Evolutionary conservation across 1,140 invertebrate species (phyloP), one percentile per base, ranked within the genome.

Genomic region (Brachionus plicatilis): DNA sequence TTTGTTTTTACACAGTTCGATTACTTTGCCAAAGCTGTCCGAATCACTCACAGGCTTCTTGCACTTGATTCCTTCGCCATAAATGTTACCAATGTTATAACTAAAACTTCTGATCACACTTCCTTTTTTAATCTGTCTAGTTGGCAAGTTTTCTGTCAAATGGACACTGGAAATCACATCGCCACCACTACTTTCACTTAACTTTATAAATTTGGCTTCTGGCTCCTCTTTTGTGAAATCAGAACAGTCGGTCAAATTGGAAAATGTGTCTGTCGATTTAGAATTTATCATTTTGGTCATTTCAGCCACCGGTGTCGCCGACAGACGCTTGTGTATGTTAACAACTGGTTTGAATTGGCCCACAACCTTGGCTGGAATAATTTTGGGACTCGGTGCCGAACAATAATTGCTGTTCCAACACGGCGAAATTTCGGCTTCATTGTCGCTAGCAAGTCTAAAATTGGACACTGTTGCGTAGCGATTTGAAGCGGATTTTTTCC

Each of bases 231-330:
- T 72, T 4, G 20, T 17, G 20, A 72, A 72, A 20, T 72, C 33
- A 9, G 43, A 76, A 14, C 17, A 75, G 20, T 76, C 72, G 5
- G 12, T 50, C 12, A 50, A 9, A 50, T 76, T 76, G n/a, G 45
- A 50, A 76, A 76, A 76, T 50, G 43, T 20, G 12, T 76, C 72
- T 76, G 72, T 76, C 20, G 72, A 76, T 50, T 47, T 76, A 11
- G 72, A 76, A 29, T 33, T 76, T 11, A 76, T 76, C 24, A 76
- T 47, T 20, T 75, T 37, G 47, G 12, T 76, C 43, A 76, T 50
- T 27, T 76, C 72, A 50, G 72, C 43, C 4, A 76, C 72, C 27
- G 72, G 72, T 50, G 45, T 50, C 14, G 72, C 47, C 20, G 72
- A 76, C 17, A 76, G 9, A 37, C 72, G 27, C 33, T 76, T 76